These are phyloP conservation scores for Polyodon spathula DNA, from an alignment of 2,113 vertebrate species.

Conservation along the genomic window DNA sequence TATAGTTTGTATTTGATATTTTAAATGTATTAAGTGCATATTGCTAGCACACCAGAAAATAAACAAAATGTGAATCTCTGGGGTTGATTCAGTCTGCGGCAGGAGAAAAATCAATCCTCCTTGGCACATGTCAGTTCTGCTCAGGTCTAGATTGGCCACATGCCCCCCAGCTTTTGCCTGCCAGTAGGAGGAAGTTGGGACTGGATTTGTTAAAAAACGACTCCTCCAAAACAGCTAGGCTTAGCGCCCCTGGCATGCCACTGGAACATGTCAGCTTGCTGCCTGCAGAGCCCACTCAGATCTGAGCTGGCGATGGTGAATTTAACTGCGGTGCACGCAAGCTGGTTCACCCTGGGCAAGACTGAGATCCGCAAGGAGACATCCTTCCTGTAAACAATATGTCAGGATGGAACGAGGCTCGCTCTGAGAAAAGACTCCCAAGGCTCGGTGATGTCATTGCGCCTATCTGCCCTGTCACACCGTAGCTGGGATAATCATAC, in stretches of 20 bases:
- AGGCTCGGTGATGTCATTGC: no score
- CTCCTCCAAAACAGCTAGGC: no score
- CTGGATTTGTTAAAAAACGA: no score
- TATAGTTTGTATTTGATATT: no score
- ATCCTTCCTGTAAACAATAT: slow-evolving; percentile 15
- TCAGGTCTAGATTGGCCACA: slow-evolving; percentile 18
- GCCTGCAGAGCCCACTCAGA: slow-evolving; percentile 2
- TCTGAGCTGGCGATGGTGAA: neutral
- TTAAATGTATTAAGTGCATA: no score
- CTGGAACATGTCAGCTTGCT: slow-evolving; percentile 17
- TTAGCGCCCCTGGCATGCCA: slow-evolving; percentile 22
- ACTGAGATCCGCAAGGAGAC: neutral
- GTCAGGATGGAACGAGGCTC: slow-evolving; percentile 10
- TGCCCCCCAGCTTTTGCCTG: slow-evolving; percentile 25
- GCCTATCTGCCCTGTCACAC: no score
- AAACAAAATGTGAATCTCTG: no score
- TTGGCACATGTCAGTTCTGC: slow-evolving; percentile 31
- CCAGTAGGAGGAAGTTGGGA: slow-evolving; percentile 18
- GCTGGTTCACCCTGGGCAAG: slow-evolving; percentile 15
- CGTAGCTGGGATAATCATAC: no score
- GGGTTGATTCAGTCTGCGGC: no score
- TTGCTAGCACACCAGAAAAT: no score
- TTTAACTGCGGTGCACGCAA: neutral
- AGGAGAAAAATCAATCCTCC: no score
- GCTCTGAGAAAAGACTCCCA: slow-evolving; percentile 1